A percentile compares a stretch with the other conserved stretches of the same genome.
phyloP scores from a whole-genome alignment of 2,113 vertebrate genomes.

The Egretta garzetta region DNA sequence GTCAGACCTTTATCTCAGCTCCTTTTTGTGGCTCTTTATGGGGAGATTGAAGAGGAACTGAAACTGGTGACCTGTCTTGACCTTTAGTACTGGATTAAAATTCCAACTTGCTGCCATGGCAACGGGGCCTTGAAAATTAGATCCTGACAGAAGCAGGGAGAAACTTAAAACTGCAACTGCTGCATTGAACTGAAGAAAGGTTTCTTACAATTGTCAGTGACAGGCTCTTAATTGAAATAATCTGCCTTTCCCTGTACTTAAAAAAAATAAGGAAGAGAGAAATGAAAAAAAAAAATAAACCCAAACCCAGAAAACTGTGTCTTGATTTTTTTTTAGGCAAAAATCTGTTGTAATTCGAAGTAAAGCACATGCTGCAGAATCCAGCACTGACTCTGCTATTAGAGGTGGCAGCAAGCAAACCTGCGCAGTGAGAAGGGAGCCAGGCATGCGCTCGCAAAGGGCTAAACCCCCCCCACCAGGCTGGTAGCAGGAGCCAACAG shows the following conservation, averaged over 20 bases:
- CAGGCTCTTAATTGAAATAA: constrained; percentile 76
- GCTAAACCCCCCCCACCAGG: background rate
- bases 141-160: constrained; percentile 69
- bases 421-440: background rate
- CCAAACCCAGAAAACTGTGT: background rate
- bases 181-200: constrained; percentile 68
- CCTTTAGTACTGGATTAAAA: constrained; percentile 80
- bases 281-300: background rate
- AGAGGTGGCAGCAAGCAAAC: constrained; percentile 22
- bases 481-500: constrained; percentile 1
- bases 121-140: constrained; percentile 77
- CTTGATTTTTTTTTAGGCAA: constrained; percentile 15
- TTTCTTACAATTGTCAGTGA: constrained; percentile 64
- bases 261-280: background rate
- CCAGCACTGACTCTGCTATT: constrained; percentile 2
- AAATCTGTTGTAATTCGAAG: constrained; percentile 41
- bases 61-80: constrained; percentile 74
- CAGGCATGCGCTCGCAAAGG: background rate
- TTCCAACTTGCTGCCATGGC: constrained; percentile 75
- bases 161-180: constrained; percentile 70
- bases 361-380: constrained; percentile 44
- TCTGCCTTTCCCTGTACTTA: constrained; percentile 43
- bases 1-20: constrained; percentile 55
- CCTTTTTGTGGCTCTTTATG: constrained; percentile 61
- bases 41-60: constrained; percentile 73